These are phyloP conservation scores for Choreutis nemorana DNA, from an alignment of 2,888 invertebrate genomes.

Conservation along the genomic window DNA sequence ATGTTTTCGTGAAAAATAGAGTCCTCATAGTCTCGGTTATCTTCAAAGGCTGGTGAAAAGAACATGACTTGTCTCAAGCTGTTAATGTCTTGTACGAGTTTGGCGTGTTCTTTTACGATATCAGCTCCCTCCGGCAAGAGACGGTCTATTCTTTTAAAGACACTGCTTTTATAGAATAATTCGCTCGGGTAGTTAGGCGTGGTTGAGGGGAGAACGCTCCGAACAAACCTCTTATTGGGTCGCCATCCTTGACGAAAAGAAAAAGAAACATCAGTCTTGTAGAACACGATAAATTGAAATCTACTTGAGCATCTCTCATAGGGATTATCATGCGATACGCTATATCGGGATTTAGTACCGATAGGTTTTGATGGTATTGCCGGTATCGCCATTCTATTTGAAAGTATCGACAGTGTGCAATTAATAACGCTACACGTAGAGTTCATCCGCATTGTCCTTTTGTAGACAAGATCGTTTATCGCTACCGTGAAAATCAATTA, in stretches of 20 bases:
- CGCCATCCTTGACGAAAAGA: conserved; percentile 14
- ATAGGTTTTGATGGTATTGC: too few relatives aligned
- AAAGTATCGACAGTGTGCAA: too few relatives aligned
- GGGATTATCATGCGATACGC: too few relatives aligned
- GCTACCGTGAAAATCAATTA: too few relatives aligned
- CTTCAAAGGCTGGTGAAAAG: conserved; percentile 35
- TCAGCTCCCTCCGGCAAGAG: conserved; percentile 28
- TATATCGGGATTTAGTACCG: too few relatives aligned
- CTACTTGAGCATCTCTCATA: too few relatives aligned
- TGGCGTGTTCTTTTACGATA: conserved; percentile 49
- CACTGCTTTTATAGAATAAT: conserved; percentile 19
- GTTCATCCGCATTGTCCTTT: too few relatives aligned
- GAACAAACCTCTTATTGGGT: conserved; percentile 9
- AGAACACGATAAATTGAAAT: too few relatives aligned
- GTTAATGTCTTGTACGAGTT: conserved; percentile 55
- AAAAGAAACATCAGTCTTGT: neutral
- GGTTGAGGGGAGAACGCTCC: conserved; percentile 11
- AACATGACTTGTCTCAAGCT: conserved; percentile 41
- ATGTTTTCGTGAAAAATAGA: conserved; percentile 48
- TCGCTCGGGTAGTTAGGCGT: conserved; percentile 17
- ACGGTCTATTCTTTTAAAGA: conserved; percentile 23
- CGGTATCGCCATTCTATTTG: too few relatives aligned
- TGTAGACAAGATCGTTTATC: too few relatives aligned
- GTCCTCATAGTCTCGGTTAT: conserved; percentile 45
- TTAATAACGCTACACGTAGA: too few relatives aligned